These are phyloP conservation scores for Agrotis clavis DNA, from an alignment of 2,888 invertebrate species.

Conservation along the genomic window DNA sequence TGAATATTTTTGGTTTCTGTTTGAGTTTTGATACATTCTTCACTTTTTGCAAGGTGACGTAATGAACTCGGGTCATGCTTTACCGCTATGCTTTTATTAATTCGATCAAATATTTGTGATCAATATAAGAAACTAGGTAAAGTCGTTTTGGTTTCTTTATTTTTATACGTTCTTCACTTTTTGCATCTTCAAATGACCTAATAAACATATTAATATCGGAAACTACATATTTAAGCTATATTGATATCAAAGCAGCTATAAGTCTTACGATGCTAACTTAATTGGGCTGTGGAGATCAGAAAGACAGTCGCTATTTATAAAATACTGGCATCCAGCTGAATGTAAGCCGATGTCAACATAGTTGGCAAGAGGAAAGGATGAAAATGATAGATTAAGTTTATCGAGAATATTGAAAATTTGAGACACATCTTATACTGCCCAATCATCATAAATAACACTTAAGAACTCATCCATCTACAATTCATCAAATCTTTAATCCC, in stretches of 20 bases:
- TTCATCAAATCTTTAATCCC: conserved; percentile 16
- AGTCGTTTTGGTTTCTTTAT: no score
- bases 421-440: background rate
- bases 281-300: no score
- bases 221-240: background rate
- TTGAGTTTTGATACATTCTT: background rate
- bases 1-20: background rate
- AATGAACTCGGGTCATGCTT: conserved; percentile 24
- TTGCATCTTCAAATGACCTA: no score
- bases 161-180: no score
- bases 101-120: background rate
- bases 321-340: no score
- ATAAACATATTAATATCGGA: background rate
- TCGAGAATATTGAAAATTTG: no score
- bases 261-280: no score
- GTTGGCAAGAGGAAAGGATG: no score
- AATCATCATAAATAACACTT: conserved; percentile 6
- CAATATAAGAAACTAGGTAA: background rate
- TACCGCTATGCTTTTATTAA: conserved; percentile 12
- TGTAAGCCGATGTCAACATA: no score
- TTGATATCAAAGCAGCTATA: background rate
- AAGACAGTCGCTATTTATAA: no score
- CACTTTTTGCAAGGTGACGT: conserved; percentile 11
- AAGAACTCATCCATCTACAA: background rate
- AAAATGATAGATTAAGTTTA: background rate